Evolutionary conservation across 2,797 vertebrate species (phyloP).

Genomic region (Sebastiscus tertius): DNA sequence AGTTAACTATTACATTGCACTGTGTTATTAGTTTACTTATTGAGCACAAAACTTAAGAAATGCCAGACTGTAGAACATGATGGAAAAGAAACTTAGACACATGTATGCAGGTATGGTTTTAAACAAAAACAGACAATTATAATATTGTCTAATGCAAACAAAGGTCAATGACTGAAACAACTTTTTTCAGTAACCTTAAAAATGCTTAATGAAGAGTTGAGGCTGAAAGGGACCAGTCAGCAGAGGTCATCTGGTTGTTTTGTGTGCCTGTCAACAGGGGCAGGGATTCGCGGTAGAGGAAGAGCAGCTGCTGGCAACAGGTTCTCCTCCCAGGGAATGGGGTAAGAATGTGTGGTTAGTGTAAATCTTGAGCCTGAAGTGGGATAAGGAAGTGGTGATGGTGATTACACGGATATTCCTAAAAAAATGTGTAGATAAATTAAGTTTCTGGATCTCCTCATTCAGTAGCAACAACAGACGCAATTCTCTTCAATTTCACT

Average conservation of each 20-base stretch:
- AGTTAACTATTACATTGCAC: not conserved
- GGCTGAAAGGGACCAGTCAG: not conserved
- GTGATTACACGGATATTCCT: constrained; percentile 56
- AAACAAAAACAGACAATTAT: not conserved
- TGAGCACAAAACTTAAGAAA: not conserved
- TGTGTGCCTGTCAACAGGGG: constrained; percentile 76
- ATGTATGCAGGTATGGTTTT: not conserved
- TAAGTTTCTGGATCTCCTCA: constrained; percentile 37
- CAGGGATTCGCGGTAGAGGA: constrained; percentile 88
- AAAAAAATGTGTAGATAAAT: constrained; percentile 44
- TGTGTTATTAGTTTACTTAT: not conserved
- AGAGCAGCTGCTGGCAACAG: constrained; percentile 89
- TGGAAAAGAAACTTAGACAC: not conserved
- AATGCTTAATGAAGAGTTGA: not conserved
- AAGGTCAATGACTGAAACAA: not conserved
- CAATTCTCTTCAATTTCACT: not conserved
- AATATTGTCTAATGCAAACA: not conserved
- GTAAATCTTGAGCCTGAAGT: not conserved
- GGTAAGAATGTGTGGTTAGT: constrained; percentile 82
- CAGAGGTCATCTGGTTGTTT: constrained; percentile 13
- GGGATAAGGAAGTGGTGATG: constrained; percentile 43
- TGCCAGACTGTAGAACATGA: not conserved
- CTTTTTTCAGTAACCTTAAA: not conserved
- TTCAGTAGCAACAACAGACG: not conserved
- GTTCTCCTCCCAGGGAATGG: constrained; percentile 95